Base-by-base conservation (phyloP, 1,140 invertebrate genomes). In the Drosophila saltans region DNA sequence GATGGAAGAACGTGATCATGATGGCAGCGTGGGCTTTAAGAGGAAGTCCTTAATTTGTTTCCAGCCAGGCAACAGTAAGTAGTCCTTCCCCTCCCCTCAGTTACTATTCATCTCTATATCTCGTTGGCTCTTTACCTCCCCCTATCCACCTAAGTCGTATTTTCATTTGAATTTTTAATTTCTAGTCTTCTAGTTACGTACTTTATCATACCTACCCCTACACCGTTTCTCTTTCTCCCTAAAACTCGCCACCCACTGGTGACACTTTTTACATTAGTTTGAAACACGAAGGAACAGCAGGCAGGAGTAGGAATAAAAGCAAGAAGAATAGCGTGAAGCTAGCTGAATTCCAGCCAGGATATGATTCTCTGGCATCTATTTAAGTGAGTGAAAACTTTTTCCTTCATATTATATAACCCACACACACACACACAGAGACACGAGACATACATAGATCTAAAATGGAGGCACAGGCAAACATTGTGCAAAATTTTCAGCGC, bases 141-240 rank as follows among this genome's bases (percentile, higher is more conserved):
- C 33, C 57, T 55, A 10, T 26, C 41, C 8, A 40, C 55, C n/a
- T 28, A 56, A 39, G 61, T 79, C 72, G 67, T 70, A 86, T 88
- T 88, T 88, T 88, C 83, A 86, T 86, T 86, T 88, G 83, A 86
- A 86, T 88, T 88, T 86, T 83, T 88, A 86, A 86, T 86, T 86
- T 80, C 55, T 52, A 56, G 48, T 36, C 30, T 39, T 36, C 33
- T 24, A 36, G 28, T 33, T 56, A 16, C 74, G 45, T 52, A 52
- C 45, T 26, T 52, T 52, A 52, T 52, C 45, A 52, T 52, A 52
- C 45, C 11, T 40, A 36, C 33, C 6, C 11, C n/a, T n/a, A 43
- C 11, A 43, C 41, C 41, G 2, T 1, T 40, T n/a, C 41, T 36
- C 28, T 4, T 16, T 36, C 41, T 5, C 8, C 8, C 21, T 52